Evolutionary conservation across 1,140 invertebrate species (phyloP), one percentile per base, ranked within the genome.

Genomic region (Lucilia sericata): DNA sequence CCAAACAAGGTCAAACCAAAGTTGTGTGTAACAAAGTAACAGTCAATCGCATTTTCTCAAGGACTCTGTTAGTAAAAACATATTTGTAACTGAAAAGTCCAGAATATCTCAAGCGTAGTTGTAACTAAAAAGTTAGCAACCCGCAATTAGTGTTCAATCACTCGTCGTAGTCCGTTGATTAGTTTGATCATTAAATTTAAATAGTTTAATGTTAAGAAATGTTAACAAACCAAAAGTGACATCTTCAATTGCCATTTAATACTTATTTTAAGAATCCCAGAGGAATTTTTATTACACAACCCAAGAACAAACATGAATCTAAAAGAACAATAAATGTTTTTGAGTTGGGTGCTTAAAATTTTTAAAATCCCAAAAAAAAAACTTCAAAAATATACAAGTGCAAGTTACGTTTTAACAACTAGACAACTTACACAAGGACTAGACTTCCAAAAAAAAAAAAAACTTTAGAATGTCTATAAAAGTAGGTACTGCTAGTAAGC

Each of bases 261-360:
- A 60, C 55, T 60, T 60, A n/a, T 42, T 42, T n/a, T 7, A 70
- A 70, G 21, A 19, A 70, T 70, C 65, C 65, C 65, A 25, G 5
- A 19, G 65, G 65, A 70, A 70, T 70, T 70, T 70, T 70, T 70
- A 25, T 70, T 70, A 70, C 65, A 70, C 65, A 70, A 70, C 21
- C n/a, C 4, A 70, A 0, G 2, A 21, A 70, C 65, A 70, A 70
- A n/a, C 65, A 2, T 70, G 65, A 70, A 70, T 8, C 42, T 42
- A 30, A 30, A 30, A 30, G 25, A 30, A 30, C 65, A 70, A 7
- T 21, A 70, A 70, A 70, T 70, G 10, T 25, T 21, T 70, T 12
- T 5, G 2, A 30, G 19, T 12, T 70, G 21, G 65, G 7, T 25
- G n/a, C 19, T 25, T 70, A 60, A 60, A 60, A n/a, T n/a, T 60